Evolutionary conservation across 2,113 vertebrate genomes (phyloP), one percentile per base, ranked within the genome.

Genomic region (Struthidea cinerea): DNA sequence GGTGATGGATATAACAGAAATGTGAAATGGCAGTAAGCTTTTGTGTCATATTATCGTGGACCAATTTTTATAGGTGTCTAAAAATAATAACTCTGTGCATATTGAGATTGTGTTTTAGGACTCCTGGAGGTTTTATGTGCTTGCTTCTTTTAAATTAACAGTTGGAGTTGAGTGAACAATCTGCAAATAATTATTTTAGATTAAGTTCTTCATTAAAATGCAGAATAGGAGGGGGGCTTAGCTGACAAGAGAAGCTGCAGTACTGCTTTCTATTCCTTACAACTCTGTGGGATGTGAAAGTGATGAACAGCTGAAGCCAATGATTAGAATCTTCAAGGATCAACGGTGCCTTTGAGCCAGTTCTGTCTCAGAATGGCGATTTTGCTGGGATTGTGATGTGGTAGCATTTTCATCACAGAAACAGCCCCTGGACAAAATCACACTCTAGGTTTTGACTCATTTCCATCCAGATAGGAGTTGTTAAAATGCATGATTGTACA

Each of bases 151-250:
- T 80, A 84, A 93, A 96, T 78, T 93, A 94, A 82, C 93, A 87
- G 86, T 89, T 92, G 91, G 96, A 94, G 84, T 73, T 71, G 56
- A 89, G 77, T 60, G 49, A 96, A 89, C 87, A 86, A 77, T 78
- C 83, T 94, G 93, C 7, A 7, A 88, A 87, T 94, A 82, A 95
- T 93, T 84, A 87, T 89, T 92, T 94, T 84, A 71, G 87, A 93
- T 95, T 68, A 93, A 84, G 20, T 71, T 95, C 76, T 94, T 95
- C 88, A 94, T 96, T 90, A 94, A 89, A 61, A 92, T 94, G 79
- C 76, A 94, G 80, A 68, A 83, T 44, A 86, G n/a, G 69, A 84
- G 53, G 10, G 49, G 30, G 60, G 27, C 22, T 63, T 69, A 77
- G 68, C 47, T 93, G 86, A 90, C 41, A 85, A 71, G 53, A 78